A percentile compares a stretch with the other conserved stretches of the same genome.
phyloP scores from a whole-genome alignment of 2,888 invertebrate species.

The Drosophila testacea region DNA sequence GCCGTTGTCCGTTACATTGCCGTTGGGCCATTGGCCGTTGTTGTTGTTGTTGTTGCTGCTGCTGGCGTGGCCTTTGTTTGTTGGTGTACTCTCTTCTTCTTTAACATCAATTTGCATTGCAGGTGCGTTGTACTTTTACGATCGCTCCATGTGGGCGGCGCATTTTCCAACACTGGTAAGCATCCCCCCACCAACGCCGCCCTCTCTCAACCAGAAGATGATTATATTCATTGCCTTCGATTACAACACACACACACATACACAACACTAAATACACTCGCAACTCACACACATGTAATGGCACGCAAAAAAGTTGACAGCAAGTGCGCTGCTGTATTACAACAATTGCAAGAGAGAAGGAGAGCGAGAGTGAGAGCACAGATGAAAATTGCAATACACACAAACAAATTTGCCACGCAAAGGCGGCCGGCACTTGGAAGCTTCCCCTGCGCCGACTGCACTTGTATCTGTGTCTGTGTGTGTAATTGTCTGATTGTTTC shows the following conservation, averaged over 20 bases:
- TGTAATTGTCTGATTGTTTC: slow-evolving; percentile 57
- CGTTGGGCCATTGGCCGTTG: slow-evolving; percentile 56
- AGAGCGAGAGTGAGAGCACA: slow-evolving; percentile 47
- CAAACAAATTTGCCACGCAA: slow-evolving; percentile 69
- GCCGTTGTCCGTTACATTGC: slow-evolving; percentile 58
- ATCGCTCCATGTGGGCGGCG: slow-evolving; percentile 45
- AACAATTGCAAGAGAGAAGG: slow-evolving; percentile 43
- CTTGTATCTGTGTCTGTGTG: slow-evolving; percentile 24
- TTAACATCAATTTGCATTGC: slow-evolving; percentile 42
- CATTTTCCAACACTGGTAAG: slow-evolving; percentile 69
- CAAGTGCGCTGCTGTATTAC: slow-evolving; percentile 64
- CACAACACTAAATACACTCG: slow-evolving; percentile 16
- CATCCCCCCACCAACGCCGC: slow-evolving; percentile 41
- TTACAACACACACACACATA: slow-evolving; percentile 51
- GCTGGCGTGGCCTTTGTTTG: slow-evolving; percentile 48
- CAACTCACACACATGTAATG: slow-evolving; percentile 23
- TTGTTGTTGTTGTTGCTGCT: slow-evolving; percentile 23
- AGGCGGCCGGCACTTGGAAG: slow-evolving; percentile 72
- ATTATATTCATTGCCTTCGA: slow-evolving; percentile 63
- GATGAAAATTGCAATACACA: slow-evolving; percentile 77
- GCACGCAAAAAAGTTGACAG: slow-evolving; percentile 28
- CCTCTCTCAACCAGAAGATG: slow-evolving; percentile 40
- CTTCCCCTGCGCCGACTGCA: slow-evolving; percentile 41
- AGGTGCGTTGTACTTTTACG: slow-evolving; percentile 64
- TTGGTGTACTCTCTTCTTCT: slow-evolving; percentile 9